Base-by-base conservation (phyloP, 1,140 invertebrate genomes). In the Halictus rubicundus region DNA sequence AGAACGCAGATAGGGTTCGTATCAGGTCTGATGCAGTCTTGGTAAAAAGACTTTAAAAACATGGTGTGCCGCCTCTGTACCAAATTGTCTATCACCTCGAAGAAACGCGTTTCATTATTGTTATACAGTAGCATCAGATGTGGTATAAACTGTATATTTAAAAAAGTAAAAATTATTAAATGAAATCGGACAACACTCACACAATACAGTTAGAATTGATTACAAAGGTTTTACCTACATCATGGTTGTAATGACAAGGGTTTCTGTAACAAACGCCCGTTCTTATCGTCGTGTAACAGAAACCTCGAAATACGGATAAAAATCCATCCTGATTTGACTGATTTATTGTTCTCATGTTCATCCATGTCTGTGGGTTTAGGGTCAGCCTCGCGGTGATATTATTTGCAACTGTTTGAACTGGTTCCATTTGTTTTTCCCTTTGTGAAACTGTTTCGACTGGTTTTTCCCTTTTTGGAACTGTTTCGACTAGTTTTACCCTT, bases 181-280 rank as follows among this genome's bases (percentile, higher is more conserved):
- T 12, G 32, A 32, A 25, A 54, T 27, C 0, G 19, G 60, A 65
- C 10, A n/a, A 57, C 7, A 63, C 16, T 61, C 1, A 68, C 8
- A 25, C 19, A n/a, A 14, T 4, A n/a, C 7, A n/a, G 1, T n/a
- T 7, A 57, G 7, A 42, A 68, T 42, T 9, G 25, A 7, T 23
- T 19, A 39, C 7, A 75, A 71, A 32, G 52, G 27, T n/a, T 54
- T 23, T 77, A 85, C 85, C 2, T 83, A 86, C 84, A 12, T 77
- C 5, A 39, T 85, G 80, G 0, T 42, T 27, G 6, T n/a, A 86
- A 32, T 0, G 1, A 42, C 85, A 86, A 0, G 1, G 0, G 0
- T 10, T 0, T 14, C 0, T 68, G 8, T 6, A 0, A 59, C 80
- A 85, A 1, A 1, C 5, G 14, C 32, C 49, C 1, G 0, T 14